Conservation (phyloP, 2,797 vertebrate species). For the Tapera naevia region DNA sequence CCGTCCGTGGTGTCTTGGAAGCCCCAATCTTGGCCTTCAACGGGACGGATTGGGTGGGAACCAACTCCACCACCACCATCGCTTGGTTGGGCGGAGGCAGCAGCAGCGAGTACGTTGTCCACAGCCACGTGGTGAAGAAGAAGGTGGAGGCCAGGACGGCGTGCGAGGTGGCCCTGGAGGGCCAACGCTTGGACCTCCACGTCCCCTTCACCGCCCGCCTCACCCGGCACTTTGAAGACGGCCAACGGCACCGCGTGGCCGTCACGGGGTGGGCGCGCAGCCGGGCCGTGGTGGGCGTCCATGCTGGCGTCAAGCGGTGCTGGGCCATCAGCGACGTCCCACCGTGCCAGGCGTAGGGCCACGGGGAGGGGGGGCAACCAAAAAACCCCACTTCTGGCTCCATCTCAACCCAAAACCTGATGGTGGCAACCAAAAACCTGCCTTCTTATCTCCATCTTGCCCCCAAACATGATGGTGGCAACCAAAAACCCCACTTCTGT, state of each 20-base stretch:
- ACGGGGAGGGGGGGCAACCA: too few species aligned
- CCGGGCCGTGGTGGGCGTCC: accelerated
- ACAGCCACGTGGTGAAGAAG: accelerated
- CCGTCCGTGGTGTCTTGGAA: accelerated
- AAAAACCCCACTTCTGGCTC: too few species aligned
- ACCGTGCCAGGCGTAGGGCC: accelerated
- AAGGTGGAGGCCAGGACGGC: background rate
- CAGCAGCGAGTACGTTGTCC: background rate
- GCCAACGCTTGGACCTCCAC: accelerated
- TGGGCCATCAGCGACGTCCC: background rate
- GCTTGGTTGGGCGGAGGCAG: background rate
- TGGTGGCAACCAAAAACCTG: too few species aligned
- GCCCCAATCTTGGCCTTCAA: background rate
- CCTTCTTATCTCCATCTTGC: too few species aligned
- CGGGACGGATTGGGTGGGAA: background rate
- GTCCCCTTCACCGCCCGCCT: background rate
- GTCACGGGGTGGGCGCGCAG: background rate
- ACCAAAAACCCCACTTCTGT: too few species aligned
- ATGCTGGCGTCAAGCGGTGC: accelerated
- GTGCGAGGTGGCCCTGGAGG: background rate
- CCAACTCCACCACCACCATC: accelerated
- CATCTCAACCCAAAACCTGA: too few species aligned
- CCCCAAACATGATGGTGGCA: too few species aligned
- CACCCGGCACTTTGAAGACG: accelerated
- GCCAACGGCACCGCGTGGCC: accelerated